phyloP scores from a whole-genome alignment of 23 tunicate genomes.

The Diplosoma virens region DNA sequence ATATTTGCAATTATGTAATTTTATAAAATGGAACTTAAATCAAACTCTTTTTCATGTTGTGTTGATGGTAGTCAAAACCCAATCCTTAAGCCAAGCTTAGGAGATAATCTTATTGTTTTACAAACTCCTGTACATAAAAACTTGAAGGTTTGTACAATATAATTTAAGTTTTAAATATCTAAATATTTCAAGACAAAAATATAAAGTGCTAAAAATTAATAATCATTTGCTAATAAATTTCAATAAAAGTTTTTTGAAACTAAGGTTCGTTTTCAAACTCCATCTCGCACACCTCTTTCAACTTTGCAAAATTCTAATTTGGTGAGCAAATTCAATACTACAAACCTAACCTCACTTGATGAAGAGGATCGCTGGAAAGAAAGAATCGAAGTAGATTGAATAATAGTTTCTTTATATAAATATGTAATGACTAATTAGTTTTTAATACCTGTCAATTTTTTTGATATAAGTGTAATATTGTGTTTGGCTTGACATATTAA shows the following conservation, averaged over 20 bases:
- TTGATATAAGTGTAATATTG: no score
- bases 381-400: slow-evolving; percentile 45
- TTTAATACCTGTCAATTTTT: no score
- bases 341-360: slow-evolving; percentile 14
- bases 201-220: neutral
- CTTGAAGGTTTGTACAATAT: slow-evolving; percentile 31
- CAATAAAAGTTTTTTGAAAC: neutral
- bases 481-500: neutral
- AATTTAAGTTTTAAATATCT: neutral
- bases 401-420: neutral
- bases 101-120: slow-evolving; percentile 54
- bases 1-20: no score
- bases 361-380: slow-evolving; percentile 57
- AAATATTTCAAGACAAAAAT: neutral
- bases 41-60: no score
- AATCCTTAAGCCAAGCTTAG: slow-evolving; percentile 45
- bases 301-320: neutral
- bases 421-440: no score
- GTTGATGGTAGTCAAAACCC: no score
- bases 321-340: neutral
- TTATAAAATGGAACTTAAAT: no score
- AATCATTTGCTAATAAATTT: no score
- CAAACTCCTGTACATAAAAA: slow-evolving; percentile 74
- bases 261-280: slow-evolving; percentile 63
- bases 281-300: slow-evolving; percentile 45